Percentiles rank a stretch among this genome's conserved stretches.
Evolutionary conservation across 2,888 invertebrate genomes (phyloP).

Genomic region (Nephrotoma flavescens): DNA sequence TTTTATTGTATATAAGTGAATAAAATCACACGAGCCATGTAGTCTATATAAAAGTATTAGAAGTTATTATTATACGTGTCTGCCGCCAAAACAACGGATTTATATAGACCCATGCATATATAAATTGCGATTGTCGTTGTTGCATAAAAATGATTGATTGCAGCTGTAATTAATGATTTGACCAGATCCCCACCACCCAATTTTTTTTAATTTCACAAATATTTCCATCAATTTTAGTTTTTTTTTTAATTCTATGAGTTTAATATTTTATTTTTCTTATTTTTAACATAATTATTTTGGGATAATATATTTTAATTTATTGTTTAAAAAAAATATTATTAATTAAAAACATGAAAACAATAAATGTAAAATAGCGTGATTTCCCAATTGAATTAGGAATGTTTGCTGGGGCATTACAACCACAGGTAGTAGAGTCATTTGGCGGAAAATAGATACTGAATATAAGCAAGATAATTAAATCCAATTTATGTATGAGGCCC

Average conservation of each 20-base stretch:
- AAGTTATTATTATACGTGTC: neutral
- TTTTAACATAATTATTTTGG: neutral
- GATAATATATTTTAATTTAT: neutral
- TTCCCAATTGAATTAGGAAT: conserved; percentile 61
- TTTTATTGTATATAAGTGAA: neutral
- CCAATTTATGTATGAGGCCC: neutral
- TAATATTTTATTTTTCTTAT: neutral
- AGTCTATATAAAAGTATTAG: neutral
- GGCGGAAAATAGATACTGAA: neutral
- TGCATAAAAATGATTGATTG: neutral
- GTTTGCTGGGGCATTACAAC: conserved; percentile 59
- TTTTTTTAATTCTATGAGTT: neutral
- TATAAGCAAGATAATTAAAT: neutral
- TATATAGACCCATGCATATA: neutral
- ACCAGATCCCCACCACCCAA: neutral
- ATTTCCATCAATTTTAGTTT: neutral
- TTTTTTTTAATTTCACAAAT: neutral
- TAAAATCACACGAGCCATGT: neutral
- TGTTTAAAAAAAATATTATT: neutral
- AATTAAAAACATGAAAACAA: neutral
- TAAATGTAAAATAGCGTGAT: conserved; percentile 36
- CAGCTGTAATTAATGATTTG: neutral
- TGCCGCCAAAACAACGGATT: neutral
- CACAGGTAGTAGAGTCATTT: conserved; percentile 27
- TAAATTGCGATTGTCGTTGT: neutral